phyloP scores from a whole-genome alignment of 37 sponge, comb jelly and placozoan genomes.

The Chondrilla cf. caribensis region DNA sequence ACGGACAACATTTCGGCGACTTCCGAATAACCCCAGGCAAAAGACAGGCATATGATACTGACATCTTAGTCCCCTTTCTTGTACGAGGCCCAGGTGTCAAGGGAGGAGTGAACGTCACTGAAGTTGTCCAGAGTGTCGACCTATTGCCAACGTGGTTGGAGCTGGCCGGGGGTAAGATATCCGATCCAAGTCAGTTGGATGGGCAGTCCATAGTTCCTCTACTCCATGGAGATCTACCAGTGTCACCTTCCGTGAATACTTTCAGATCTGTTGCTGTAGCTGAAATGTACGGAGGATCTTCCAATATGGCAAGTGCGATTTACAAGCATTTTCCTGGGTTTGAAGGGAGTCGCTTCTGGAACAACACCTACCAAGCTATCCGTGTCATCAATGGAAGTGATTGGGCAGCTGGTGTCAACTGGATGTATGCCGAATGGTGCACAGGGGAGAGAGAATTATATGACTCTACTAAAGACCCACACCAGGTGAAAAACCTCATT shows the following conservation, averaged over 20 bases:
- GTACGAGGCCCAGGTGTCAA: constrained; percentile 64
- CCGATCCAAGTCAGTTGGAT: constrained; percentile 38
- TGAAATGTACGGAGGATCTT: constrained; percentile 75
- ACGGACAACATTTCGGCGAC: constrained; percentile 75
- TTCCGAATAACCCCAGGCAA: constrained; percentile 66
- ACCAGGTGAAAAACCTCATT: constrained; percentile 36
- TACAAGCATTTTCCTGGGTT: constrained; percentile 50
- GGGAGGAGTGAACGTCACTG: constrained; percentile 41
- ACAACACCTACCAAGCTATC: constrained; percentile 70
- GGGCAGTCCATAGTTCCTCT: constrained; percentile 56
- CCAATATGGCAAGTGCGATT: constrained; percentile 45
- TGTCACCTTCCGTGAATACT: constrained; percentile 27
- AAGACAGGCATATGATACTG: constrained; percentile 73
- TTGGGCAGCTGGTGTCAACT: constrained; percentile 67
- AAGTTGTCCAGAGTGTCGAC: constrained; percentile 62
- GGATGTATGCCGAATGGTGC: constrained; percentile 71
- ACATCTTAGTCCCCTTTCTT: constrained; percentile 61
- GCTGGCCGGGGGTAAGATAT: constrained; percentile 24
- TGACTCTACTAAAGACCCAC: constrained; percentile 37
- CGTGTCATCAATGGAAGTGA: constrained; percentile 64
- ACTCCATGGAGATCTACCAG: neutral
- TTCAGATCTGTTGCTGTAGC: constrained; percentile 55
- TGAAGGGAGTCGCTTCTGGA: constrained; percentile 59
- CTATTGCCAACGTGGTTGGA: constrained; percentile 71
- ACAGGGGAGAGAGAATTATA: constrained; percentile 75